phyloP scores from a whole-genome alignment of 2,888 invertebrate genomes.

The Microchrysa polita region DNA sequence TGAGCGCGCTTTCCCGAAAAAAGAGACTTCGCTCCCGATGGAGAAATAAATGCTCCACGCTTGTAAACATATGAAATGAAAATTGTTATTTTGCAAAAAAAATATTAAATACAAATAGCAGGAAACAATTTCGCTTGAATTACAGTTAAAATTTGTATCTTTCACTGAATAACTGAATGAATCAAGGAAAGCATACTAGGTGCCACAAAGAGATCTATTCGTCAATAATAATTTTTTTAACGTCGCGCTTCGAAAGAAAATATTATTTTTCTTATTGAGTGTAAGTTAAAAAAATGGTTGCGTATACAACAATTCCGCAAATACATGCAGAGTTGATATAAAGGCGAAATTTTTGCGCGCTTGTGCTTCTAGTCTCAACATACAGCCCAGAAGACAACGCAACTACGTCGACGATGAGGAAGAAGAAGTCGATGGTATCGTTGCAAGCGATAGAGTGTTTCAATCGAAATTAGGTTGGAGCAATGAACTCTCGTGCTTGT shows the following conservation, averaged over 20 bases:
- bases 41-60: too few relatives aligned
- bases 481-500: conserved; percentile 35
- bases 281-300: conserved; percentile 43
- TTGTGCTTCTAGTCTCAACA: conserved; percentile 19
- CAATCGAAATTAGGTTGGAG: conserved; percentile 42
- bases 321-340: conserved; percentile 34
- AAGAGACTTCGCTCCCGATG: too few relatives aligned
- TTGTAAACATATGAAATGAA: too few relatives aligned
- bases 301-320: conserved; percentile 42
- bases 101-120: too few relatives aligned
- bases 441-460: neutral
- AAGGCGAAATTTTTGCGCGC: conserved; percentile 42
- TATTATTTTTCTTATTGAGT: neutral
- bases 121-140: neutral
- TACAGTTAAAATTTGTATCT: conserved; percentile 6
- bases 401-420: too few relatives aligned
- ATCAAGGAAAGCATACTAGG: neutral
- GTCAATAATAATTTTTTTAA: neutral
- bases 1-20: too few relatives aligned
- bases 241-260: too few relatives aligned
- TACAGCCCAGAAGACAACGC: too few relatives aligned
- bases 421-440: neutral
- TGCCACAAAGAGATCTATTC: neutral
- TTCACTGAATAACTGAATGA: neutral
- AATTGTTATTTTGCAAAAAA: too few relatives aligned